Base-by-base conservation (phyloP, 2,797 vertebrate species). In the Sternotherus odoratus region DNA sequence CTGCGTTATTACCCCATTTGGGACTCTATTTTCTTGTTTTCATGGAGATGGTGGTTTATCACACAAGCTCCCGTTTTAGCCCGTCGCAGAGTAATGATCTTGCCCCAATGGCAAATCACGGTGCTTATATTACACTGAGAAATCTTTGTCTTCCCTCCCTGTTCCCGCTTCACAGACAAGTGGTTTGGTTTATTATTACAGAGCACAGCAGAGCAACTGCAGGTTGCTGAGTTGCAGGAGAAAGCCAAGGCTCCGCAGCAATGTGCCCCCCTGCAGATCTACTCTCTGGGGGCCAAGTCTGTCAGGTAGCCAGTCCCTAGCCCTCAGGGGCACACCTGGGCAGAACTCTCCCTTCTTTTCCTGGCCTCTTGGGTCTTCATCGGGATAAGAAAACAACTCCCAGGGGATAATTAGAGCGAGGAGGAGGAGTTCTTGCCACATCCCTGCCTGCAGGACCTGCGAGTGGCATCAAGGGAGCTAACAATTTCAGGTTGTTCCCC, bases 21-120 rank as follows among this genome's bases (percentile, higher is more conserved):
- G 87, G 97, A 97, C 97, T 97, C 98, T 96, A 97, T 95, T 83
- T 75, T 50, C 91, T 78, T 63, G 54, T 69, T 96, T 92, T 15
- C 26, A 7, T 1, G 77, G 36, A 93, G 93, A 92, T 7, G 19
- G 46, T 28, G 91, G 60, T 95, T 97, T 92, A 54, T 5, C 77
- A 91, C 89, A 69, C 50, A 49, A 93, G 77, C 87, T 84, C 92
- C 94, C 16, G 11, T 94, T 95, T 86, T 83, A 57, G 33, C n/a
- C 74, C 96, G 92, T 96, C 95, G 63, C 7, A 3, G 88, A 90
- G 93, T 97, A 97, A 95, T 96, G 93, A 72, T 49, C 89, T 77
- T 51, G 53, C 79, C 96, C 97, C 90, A 2, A 0, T 43, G 83
- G 77, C 12, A 51, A 96, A 92, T 95, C 89, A 53, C 36, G 24